A percentile compares a stretch with the other conserved stretches of the same genome.
phyloP scores from a whole-genome alignment of 23 tunicate species.

The Halocynthia roretzi region DNA sequence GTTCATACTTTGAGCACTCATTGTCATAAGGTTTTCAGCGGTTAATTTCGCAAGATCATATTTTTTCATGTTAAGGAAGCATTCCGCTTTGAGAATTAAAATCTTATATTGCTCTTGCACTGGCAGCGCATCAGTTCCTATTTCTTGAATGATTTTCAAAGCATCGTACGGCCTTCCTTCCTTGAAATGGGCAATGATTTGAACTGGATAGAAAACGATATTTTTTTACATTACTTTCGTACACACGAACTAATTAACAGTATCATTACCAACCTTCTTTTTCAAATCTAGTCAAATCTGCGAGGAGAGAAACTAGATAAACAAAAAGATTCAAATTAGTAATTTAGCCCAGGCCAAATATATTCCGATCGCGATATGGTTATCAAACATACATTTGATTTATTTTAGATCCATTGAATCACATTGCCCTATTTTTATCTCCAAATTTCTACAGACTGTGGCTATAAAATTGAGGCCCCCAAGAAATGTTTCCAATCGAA shows the following conservation, averaged over 20 bases:
- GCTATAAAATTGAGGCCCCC: no score
- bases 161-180: conserved; percentile 8
- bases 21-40: not conserved
- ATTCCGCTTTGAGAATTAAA: not conserved
- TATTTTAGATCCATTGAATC: no score
- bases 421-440: no score
- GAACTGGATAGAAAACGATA: no score
- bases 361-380: no score
- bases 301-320: conserved; percentile 4
- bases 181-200: conserved; percentile 8
- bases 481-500: no score
- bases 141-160: not conserved
- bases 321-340: no score
- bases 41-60: not conserved
- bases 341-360: no score
- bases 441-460: no score
- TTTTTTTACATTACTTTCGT: not conserved
- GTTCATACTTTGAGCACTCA: conserved; percentile 5
- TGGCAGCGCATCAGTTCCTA: not conserved
- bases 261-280: conserved; percentile 5
- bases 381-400: no score
- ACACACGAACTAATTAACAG: not conserved
- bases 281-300: not conserved
- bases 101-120: not conserved
- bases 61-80: conserved; percentile 1